phyloP scores from a whole-genome alignment of 2,888 invertebrate genomes.

The Lithophane ornitopus region DNA sequence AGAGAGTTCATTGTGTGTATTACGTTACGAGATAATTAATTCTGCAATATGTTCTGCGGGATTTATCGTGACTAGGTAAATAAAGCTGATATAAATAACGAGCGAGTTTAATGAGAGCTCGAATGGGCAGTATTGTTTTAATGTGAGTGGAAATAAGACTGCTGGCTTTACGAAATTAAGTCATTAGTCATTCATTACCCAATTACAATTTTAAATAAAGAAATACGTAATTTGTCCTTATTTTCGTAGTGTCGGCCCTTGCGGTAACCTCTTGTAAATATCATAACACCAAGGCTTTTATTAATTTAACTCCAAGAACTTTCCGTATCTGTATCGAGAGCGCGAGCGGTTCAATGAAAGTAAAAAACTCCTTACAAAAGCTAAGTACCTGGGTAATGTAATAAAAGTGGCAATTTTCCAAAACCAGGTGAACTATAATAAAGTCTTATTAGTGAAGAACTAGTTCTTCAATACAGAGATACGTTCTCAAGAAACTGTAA shows the following conservation, averaged over 20 bases:
- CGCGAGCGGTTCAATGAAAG: not conserved
- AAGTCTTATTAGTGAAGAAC: not conserved
- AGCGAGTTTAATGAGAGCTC: conserved; percentile 8
- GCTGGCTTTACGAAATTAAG: not conserved
- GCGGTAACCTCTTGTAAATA: conserved; percentile 6
- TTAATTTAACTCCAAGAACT: not conserved
- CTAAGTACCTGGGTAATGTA: not conserved
- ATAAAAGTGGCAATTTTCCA: not conserved
- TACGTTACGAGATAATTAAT: conserved; percentile 44
- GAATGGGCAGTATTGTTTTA: not conserved
- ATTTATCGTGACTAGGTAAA: conserved; percentile 26
- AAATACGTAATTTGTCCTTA: conserved; percentile 3
- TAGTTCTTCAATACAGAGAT: conserved; percentile 15
- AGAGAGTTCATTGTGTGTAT: conserved; percentile 28
- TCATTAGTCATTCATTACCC: too few species aligned
- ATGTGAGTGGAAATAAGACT: conserved; percentile 2
- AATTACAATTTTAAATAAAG: conserved; percentile 5
- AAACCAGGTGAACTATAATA: not conserved
- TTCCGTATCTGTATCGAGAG: not conserved
- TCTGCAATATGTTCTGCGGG: conserved; percentile 42
- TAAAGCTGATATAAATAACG: conserved; percentile 24
- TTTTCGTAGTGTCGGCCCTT: not conserved
- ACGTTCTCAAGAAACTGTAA: conserved; percentile 20
- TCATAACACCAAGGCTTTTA: not conserved
- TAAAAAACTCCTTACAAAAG: not conserved